These are phyloP conservation scores for Myxocyprinus asiaticus DNA, from an alignment of 2,113 vertebrate species.

Conservation along the genomic window DNA sequence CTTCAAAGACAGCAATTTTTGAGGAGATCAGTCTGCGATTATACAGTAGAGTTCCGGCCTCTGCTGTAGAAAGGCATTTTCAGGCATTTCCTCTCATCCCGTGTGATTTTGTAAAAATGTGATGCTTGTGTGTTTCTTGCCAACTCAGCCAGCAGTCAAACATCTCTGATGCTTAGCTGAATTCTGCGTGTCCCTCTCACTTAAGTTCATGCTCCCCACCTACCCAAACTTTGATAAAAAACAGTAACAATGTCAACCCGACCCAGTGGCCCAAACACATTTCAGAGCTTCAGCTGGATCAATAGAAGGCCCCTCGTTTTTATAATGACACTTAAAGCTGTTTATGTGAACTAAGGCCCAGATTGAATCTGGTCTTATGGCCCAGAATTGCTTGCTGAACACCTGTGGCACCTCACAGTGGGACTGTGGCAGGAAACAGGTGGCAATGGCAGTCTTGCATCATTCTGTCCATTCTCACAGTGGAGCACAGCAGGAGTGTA, in stretches of 20 bases:
- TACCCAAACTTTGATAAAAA: constrained; percentile 37
- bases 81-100: constrained; percentile 45
- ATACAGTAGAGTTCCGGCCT: constrained; percentile 31
- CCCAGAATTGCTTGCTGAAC: constrained; percentile 7
- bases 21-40: constrained; percentile 21
- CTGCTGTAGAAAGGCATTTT: constrained; percentile 4
- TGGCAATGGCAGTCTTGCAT: constrained; percentile 20
- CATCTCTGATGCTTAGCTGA: constrained; percentile 8
- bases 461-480: constrained; percentile 38
- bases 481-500: constrained; percentile 25
- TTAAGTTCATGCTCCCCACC: background rate
- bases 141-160: background rate
- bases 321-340: constrained; percentile 39
- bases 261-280: constrained; percentile 17
- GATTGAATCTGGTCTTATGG: background rate
- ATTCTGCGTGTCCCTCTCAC: background rate
- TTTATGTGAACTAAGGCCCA: constrained; percentile 37
- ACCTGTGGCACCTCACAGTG: constrained; percentile 35
- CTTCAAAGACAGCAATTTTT: constrained; percentile 30
- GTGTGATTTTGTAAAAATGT: constrained; percentile 27
- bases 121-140: background rate
- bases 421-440: constrained; percentile 45
- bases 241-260: constrained; percentile 28
- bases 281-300: constrained; percentile 46
- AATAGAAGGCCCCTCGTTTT: constrained; percentile 36